A percentile compares a stretch with the other conserved stretches of the same genome.
Conservation (phyloP, 2,888 invertebrate genomes). For the Anoplius nigerrimus region DNA sequence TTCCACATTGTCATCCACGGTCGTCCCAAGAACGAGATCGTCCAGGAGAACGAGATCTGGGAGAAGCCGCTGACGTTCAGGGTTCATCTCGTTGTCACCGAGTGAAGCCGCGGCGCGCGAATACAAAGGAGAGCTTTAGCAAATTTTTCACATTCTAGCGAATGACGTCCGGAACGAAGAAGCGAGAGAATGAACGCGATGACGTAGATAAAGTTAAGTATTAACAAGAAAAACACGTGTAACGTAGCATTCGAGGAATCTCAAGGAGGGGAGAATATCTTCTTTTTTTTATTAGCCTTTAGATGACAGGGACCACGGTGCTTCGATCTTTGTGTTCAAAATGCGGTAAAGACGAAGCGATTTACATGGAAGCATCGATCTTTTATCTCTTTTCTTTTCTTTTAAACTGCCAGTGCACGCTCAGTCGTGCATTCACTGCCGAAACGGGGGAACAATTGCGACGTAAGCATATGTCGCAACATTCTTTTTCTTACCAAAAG, state of each 20-base stretch:
- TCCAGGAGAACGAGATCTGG: conserved; percentile 73
- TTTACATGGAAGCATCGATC: too few species aligned
- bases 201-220: too few species aligned
- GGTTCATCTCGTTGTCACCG: conserved; percentile 76
- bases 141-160: conserved; percentile 32
- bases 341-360: too few species aligned
- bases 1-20: conserved; percentile 79
- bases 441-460: background rate
- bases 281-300: conserved; percentile 25
- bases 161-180: too few species aligned
- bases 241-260: conserved; percentile 7
- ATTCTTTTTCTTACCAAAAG: conserved; percentile 3
- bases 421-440: too few species aligned
- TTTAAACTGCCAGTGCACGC: too few species aligned
- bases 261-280: conserved; percentile 3
- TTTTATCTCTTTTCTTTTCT: too few species aligned
- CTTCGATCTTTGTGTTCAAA: background rate
- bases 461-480: background rate
- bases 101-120: conserved; percentile 60
- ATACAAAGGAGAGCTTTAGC: conserved; percentile 32
- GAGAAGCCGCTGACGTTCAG: conserved; percentile 78
- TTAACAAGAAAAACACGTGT: too few species aligned
- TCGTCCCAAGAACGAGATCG: conserved; percentile 64
- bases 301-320: conserved; percentile 10
- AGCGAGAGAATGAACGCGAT: too few species aligned